Base-by-base conservation (phyloP, 2,797 vertebrate species). In the Takifugu ocellatus region DNA sequence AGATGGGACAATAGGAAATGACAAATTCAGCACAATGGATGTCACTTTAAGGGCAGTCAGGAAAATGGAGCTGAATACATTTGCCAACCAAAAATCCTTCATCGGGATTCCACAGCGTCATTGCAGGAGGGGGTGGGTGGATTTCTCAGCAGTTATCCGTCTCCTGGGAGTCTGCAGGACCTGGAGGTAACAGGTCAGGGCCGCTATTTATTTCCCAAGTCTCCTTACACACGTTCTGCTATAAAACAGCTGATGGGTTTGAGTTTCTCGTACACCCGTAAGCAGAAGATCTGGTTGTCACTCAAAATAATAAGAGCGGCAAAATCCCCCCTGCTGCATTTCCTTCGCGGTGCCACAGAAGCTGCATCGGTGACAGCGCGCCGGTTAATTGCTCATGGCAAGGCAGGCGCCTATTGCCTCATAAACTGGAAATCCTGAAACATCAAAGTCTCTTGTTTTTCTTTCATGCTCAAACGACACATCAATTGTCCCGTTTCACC, bases 281-380 rank as follows among this genome's bases (percentile, higher is more conserved):
- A 74, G 55, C 64, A 69, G 56, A 60, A 49, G 62, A 70, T 62
- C 60, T 79, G 59, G 77, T 74, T 81, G 74, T 74, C 75, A 61
- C 61, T 78, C 71, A 70, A 75, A 70, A 80, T 81, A 68, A 78
- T 75, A 33, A 33, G 60, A 56, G 52, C 64, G 59, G 49, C 58
- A 46, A 75, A 82, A 77, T 33, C 50, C 59, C 56, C 65, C 54
- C 61, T 46, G 61, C 59, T 72, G n/a, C 60, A 39, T 49, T 36
- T 63, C 58, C 42, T 49, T 58, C 68, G 48, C 69, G 63, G 59
- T 11, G 10, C 36, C 36, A 3, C 12, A 39, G 36, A 39, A 39
- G 36, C 10, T 39, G 36, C 8, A 14, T 39, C 11, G 2, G 36
- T 39, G 36, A 39, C 36, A 39, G 36, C 1, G 10, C 14, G 10